Percentiles rank a stretch among this genome's conserved stretches.
These are phyloP conservation scores for Pegoplata infirma DNA, from an alignment of 2,888 invertebrate species.

Conservation along the genomic window DNA sequence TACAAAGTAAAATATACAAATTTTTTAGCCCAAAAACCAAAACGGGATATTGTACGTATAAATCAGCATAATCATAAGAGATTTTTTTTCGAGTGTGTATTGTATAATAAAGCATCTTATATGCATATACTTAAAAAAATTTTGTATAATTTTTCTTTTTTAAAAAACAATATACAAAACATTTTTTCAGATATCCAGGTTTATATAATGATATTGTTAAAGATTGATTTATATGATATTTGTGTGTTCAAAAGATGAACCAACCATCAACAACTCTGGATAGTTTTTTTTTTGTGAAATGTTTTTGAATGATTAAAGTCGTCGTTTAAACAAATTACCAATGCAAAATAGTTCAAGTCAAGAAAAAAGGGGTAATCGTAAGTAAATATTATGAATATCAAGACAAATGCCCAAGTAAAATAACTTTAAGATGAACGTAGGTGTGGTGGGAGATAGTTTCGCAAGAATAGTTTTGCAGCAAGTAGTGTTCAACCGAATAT, in stretches of 20 bases:
- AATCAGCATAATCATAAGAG: constrained; percentile 15
- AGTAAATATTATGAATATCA: neutral
- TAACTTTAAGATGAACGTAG: neutral
- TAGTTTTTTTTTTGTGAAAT: constrained; percentile 18
- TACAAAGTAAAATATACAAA: constrained; percentile 10
- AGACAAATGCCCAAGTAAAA: neutral
- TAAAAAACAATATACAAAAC: constrained; percentile 3
- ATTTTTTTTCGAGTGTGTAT: neutral
- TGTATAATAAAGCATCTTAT: constrained; percentile 11
- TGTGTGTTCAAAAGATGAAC: neutral
- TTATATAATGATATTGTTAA: constrained; percentile 56
- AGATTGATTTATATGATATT: constrained; percentile 54
- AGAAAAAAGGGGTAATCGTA: constrained; percentile 12
- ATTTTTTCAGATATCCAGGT: constrained; percentile 10
- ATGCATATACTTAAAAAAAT: constrained; percentile 38
- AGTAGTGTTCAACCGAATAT: no score
- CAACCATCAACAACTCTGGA: neutral
- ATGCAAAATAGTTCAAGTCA: constrained; percentile 45
- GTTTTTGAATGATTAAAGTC: constrained; percentile 51
- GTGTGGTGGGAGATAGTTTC: neutral
- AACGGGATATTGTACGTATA: neutral
- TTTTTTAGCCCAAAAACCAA: neutral
- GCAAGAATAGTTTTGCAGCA: no score
- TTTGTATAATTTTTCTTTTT: neutral
- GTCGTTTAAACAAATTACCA: constrained; percentile 56